Conservation (phyloP, 2,113 vertebrate species). For the Motacilla tschutschensis region DNA sequence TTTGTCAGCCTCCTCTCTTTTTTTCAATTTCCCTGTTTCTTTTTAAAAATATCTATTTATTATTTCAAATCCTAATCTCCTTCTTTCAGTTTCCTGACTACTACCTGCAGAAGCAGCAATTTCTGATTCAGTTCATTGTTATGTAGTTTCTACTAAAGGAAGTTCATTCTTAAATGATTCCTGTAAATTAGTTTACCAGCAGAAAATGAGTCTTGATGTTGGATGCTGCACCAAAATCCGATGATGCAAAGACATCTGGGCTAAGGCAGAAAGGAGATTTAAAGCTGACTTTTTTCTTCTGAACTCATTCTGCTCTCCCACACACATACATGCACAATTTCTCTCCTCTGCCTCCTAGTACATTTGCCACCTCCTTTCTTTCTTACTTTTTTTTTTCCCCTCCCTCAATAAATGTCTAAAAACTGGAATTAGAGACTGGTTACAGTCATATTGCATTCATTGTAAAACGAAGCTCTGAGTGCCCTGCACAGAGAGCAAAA, state of each 20-base stretch:
- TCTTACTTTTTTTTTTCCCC: neutral
- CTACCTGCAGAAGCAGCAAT: neutral
- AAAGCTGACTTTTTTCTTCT: conserved; percentile 10
- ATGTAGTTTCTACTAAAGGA: neutral
- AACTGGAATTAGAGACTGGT: neutral
- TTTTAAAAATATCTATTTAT: neutral
- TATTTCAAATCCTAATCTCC: neutral
- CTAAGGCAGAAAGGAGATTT: neutral
- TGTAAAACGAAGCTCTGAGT: neutral
- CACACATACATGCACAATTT: neutral
- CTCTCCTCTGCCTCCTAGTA: conserved; percentile 8
- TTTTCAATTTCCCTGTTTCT: neutral
- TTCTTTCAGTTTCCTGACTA: neutral
- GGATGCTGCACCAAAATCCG: neutral
- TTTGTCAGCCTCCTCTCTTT: neutral
- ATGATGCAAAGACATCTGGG: conserved; percentile 6
- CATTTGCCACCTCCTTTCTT: neutral
- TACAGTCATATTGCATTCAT: neutral
- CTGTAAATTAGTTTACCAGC: neutral
- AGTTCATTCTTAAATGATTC: neutral
- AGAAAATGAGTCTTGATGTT: neutral
- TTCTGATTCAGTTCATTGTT: neutral
- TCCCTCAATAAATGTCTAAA: conserved; percentile 9
- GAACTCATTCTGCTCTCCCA: neutral
- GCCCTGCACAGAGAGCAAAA: neutral